A percentile compares a stretch with the other conserved stretches of the same genome.
phyloP scores from a whole-genome alignment of 2,888 invertebrate genomes.

The Amblyjoppa proteus region DNA sequence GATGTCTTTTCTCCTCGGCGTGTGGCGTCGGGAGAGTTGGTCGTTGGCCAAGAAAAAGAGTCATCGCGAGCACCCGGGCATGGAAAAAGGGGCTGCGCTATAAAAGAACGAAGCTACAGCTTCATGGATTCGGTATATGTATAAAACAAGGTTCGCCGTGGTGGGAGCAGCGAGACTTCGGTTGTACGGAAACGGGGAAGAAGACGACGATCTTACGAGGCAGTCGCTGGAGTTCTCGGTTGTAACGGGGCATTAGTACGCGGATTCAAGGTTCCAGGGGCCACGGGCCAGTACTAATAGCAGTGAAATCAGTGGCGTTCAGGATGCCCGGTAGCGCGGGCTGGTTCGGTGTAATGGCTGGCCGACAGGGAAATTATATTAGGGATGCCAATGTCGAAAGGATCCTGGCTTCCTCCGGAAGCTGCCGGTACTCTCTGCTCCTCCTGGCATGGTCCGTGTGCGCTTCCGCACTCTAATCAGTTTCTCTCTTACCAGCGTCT shows the following conservation, averaged over 20 bases:
- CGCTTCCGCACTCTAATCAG: slow-evolving; percentile 41
- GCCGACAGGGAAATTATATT: slow-evolving; percentile 80
- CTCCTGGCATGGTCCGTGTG: slow-evolving; percentile 32
- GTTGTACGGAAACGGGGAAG: slow-evolving; percentile 1
- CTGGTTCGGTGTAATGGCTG: slow-evolving; percentile 77
- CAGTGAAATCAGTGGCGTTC: slow-evolving; percentile 29
- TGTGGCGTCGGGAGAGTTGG: slow-evolving; percentile 53
- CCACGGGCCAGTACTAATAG: slow-evolving; percentile 5
- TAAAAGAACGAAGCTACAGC: slow-evolving; percentile 26
- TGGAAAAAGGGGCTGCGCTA: slow-evolving; percentile 30
- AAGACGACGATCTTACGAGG: slow-evolving; percentile 2
- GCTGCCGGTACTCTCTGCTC: slow-evolving; percentile 34
- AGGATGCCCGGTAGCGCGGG: slow-evolving; percentile 50
- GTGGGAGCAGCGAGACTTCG: slow-evolving; percentile 13
- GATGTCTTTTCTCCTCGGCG: slow-evolving; percentile 16
- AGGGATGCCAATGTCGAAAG: slow-evolving; percentile 77
- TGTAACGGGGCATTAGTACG: neutral
- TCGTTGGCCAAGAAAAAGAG: slow-evolving; percentile 62
- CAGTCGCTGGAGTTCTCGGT: slow-evolving; percentile 7
- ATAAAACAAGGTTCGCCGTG: neutral
- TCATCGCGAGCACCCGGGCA: slow-evolving; percentile 28
- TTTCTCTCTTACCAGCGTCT: slow-evolving; percentile 13
- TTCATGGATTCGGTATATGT: slow-evolving; percentile 1
- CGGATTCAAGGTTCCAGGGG: neutral
- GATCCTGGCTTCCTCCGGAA: slow-evolving; percentile 72